Base-by-base conservation (phyloP, 2,888 invertebrate species). In the Spodoptera picta region DNA sequence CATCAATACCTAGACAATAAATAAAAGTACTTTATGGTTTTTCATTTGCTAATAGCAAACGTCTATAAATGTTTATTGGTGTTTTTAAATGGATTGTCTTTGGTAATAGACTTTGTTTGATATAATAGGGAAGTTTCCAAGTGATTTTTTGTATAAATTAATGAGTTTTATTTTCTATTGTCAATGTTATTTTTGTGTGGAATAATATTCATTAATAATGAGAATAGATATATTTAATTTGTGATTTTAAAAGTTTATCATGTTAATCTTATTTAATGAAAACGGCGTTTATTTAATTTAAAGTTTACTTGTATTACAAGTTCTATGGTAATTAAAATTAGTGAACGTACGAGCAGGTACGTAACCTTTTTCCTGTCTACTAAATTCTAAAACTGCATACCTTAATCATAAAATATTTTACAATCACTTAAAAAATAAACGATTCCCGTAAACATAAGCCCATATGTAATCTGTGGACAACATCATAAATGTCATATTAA, bases 31-130 rank as follows among this genome's bases (percentile, higher is more conserved):
- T 74, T 74, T 63, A 76, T 70, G 48, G 71, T 47, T 53, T 60
- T 55, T 45, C 60, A 67, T 70, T 74, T 24, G 3, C 54, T 65
- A 63, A 77, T 48, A 43, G 47, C 53, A 23, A 48, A 42, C 54
- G 48, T 61, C 69, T 59, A 55, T 52, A 71, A 59, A 70, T 42
- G 48, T 70, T 77, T 61, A 65, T 77, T 51, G 56, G n/a, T 42
- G 56, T 76, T 76, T 76, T 72, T 64, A 60, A 73, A 64, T 58
- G 10, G 50, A 65, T 74, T 65, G 65, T 49, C 47, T 63, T 51
- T 60, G 27, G 50, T 42, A 43, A 14, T 36, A 36, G 31, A 48
- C 46, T 5, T 46, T 43, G 31, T 10, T 48, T 24, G 27, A 36
- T 57, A 19, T 54, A 49, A 19, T 9, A 12, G 46, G 23, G 46